These are phyloP conservation scores for Furcifer pardalis DNA, from an alignment of 2,797 vertebrate genomes.

Conservation along the genomic window DNA sequence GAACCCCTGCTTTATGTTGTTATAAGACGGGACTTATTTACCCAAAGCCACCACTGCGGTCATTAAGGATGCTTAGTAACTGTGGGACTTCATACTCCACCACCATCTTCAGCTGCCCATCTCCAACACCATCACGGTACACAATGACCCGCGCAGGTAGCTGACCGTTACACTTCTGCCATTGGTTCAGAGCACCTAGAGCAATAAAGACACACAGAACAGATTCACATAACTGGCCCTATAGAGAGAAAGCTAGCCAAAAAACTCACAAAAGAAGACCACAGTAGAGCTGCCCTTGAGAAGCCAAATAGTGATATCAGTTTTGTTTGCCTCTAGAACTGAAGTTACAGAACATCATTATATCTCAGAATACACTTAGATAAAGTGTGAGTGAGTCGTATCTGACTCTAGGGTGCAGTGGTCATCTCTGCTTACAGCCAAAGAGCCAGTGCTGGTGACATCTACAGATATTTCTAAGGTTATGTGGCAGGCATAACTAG, in stretches of 20 bases:
- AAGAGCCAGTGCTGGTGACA: too few species aligned
- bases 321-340: not conserved
- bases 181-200: conserved; percentile 68
- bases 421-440: too few species aligned
- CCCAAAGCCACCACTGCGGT: conserved; percentile 40
- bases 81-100: conserved; percentile 60
- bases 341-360: not conserved
- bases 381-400: too few species aligned
- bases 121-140: conserved; percentile 69
- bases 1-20: too few species aligned
- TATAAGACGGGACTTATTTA: not conserved
- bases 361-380: not conserved
- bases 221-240: not conserved
- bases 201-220: not conserved
- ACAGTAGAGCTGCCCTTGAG: not conserved
- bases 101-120: conserved; percentile 63
- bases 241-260: not conserved
- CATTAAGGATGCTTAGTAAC: conserved; percentile 58
- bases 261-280: not conserved
- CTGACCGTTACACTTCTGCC: conserved; percentile 58
- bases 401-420: too few species aligned
- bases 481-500: too few species aligned
- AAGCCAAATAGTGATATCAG: not conserved
- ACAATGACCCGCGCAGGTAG: conserved; percentile 62
- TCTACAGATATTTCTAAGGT: too few species aligned